Percentiles rank a stretch among this genome's conserved stretches.
Evolutionary conservation across 2,113 vertebrate genomes (phyloP).

Genomic region (Rynchops niger): DNA sequence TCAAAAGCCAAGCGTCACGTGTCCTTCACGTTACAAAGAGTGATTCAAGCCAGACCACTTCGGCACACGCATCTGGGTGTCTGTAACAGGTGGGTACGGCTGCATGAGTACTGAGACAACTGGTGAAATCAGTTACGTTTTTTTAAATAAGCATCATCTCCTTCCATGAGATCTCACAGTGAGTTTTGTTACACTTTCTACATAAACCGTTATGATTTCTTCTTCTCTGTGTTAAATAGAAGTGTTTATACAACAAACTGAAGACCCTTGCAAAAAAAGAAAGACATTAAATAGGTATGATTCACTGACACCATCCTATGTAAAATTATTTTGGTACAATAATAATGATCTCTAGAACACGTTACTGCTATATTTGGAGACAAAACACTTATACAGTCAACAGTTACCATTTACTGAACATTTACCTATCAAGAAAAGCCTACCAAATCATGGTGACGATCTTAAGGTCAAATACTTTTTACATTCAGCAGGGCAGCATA

Average conservation of each 20-base stretch:
- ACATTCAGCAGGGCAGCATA: neutral
- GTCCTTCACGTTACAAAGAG: neutral
- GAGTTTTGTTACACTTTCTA: neutral
- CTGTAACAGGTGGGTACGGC: neutral
- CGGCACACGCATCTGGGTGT: rapidly evolving
- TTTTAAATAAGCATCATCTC: neutral
- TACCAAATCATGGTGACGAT: neutral
- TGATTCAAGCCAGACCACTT: neutral
- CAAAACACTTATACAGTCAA: neutral
- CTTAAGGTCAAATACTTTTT: neutral
- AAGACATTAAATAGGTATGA: neutral
- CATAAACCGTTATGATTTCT: neutral
- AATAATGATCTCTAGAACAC: neutral
- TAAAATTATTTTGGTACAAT: neutral
- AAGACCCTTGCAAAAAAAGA: neutral
- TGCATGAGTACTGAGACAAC: neutral
- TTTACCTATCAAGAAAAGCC: neutral
- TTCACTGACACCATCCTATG: neutral
- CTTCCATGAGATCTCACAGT: neutral
- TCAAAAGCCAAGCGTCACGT: neutral
- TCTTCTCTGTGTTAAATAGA: neutral
- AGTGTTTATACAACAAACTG: neutral
- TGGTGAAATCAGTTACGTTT: neutral
- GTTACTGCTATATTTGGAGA: neutral
- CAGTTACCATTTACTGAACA: neutral